phyloP scores from a whole-genome alignment of 2,888 invertebrate genomes.

The Hipparchia semele region DNA sequence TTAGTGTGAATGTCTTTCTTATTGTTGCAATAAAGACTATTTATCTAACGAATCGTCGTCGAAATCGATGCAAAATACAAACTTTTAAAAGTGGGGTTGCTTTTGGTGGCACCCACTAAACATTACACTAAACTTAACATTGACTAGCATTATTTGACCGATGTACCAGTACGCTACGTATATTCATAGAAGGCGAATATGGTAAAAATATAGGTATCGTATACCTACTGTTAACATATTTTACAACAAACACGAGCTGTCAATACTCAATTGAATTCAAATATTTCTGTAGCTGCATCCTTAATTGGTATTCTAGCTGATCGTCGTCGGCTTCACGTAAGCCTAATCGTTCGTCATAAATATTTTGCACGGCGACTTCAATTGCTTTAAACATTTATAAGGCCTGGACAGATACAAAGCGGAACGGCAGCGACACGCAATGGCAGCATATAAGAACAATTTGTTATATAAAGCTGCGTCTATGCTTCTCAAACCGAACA shows the following conservation, averaged over 20 bases:
- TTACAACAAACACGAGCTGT: background rate
- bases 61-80: background rate
- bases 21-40: background rate
- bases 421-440: background rate
- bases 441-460: too few species aligned
- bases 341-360: conserved; percentile 26
- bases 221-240: background rate
- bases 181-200: too few species aligned
- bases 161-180: too few species aligned
- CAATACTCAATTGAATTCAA: background rate
- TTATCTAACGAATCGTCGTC: background rate
- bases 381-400: conserved; percentile 20
- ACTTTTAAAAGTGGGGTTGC: background rate
- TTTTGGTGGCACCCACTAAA: too few species aligned
- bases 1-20: too few species aligned
- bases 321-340: conserved; percentile 19
- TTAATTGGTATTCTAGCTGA: conserved; percentile 8
- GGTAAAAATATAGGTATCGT: background rate
- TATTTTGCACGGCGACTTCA: conserved; percentile 27
- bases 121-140: too few species aligned
- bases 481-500: too few species aligned
- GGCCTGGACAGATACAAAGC: background rate
- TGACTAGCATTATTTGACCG: too few species aligned
- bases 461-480: too few species aligned
- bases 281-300: background rate